Base-by-base conservation (phyloP, 2,113 vertebrate species). In the Malurus melanocephalus region DNA sequence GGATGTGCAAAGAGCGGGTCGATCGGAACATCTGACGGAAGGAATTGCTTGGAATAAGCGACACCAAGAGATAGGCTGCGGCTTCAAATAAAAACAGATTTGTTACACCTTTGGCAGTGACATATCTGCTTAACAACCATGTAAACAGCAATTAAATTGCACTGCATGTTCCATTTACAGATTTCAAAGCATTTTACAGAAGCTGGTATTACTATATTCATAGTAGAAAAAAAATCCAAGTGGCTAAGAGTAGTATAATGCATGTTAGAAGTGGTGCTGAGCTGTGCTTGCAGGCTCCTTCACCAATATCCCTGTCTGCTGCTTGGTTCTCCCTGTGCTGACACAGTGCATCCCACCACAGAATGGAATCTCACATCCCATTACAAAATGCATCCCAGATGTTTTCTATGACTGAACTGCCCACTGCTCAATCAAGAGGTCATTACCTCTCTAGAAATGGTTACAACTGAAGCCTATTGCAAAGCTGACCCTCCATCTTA, bases 1-100 rank as follows among this genome's bases (percentile, higher is more conserved):
- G 98, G 96, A 99, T 98, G 98, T 99, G 99, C 90, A 99, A 97
- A 35, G 99, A 99, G 89, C 99, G 99, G 5, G 99, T 99, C 64
- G 99, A 99, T 94, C 99, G 98, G 94, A 99, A 99, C 99, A 99
- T 99, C 97, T 99, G 99, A 85, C 99, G 99, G 97, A 99, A 99
- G 82, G 99, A 99, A 98, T 99, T 99, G 97, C 99, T 99, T 95
- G 99, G 99, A 97, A 99, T 99, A 96, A 99, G 98, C 53, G 99
- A 99, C 89, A 99, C 99, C 96, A 99, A 98, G 94, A 99, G 99
- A 97, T 99, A 99, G 86, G 99, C 99, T 84, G 99, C 99, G 52
- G 99, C 99, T 99, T 97, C 72, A 96, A 97, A 97, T 55, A 92
- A 79, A 87, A 96, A 92, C 28, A 94, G 56, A 93, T 38, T 65